Conservation (phyloP, 1,140 invertebrate genomes). For the Anthonomus grandis region DNA sequence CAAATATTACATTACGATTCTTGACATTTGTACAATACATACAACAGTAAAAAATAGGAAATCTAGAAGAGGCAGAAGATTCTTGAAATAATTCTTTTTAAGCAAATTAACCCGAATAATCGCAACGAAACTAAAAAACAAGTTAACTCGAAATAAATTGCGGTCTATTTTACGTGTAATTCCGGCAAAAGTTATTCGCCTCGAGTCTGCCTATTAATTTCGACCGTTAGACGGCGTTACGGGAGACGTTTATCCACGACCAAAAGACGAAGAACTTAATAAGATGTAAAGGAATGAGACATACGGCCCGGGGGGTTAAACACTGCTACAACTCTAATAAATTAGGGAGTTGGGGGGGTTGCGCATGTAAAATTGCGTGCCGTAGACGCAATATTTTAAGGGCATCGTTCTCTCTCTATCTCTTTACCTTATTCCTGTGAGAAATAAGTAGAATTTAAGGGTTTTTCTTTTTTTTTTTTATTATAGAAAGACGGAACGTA, state of each 20-base stretch:
- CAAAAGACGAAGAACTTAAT: slow-evolving; percentile 35
- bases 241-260: slow-evolving; percentile 20
- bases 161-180: slow-evolving; percentile 23
- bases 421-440: no score
- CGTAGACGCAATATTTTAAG: slow-evolving; percentile 31
- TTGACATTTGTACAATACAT: no score
- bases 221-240: slow-evolving; percentile 11
- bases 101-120: no score
- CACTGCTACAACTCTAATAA: slow-evolving; percentile 35
- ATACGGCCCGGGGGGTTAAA: slow-evolving; percentile 32
- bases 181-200: slow-evolving; percentile 21
- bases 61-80: no score
- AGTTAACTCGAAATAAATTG: slow-evolving; percentile 23
- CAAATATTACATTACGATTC: no score
- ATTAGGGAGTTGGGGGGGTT: slow-evolving; percentile 33
- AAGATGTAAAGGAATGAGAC: slow-evolving; percentile 39
- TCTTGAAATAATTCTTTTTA: no score
- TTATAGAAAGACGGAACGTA: slow-evolving; percentile 71
- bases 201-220: slow-evolving; percentile 22
- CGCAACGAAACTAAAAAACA: no score
- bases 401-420: no score
- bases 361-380: slow-evolving; percentile 41
- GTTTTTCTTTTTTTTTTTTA: slow-evolving; percentile 20
- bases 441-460: no score
- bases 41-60: no score